These are phyloP conservation scores for Deroptyus accipitrinus DNA, from an alignment of 2,113 vertebrate genomes.

Conservation along the genomic window DNA sequence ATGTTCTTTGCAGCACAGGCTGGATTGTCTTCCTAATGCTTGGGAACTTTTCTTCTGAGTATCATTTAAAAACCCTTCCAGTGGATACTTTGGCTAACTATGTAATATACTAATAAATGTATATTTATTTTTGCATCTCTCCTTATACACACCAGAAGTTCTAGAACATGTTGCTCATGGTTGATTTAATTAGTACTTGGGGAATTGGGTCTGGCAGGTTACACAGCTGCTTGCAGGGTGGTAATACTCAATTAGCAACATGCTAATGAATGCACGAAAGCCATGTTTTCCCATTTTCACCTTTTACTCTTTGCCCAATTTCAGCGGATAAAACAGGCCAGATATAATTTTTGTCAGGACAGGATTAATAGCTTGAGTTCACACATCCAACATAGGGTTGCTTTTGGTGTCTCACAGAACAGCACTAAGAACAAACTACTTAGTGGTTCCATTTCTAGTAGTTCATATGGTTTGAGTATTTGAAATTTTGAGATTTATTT, in stretches of 20 bases:
- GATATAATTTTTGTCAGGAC: neutral
- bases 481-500: neutral
- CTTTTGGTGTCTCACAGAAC: neutral
- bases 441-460: neutral
- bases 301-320: slow-evolving; percentile 40
- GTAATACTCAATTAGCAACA: slow-evolving; percentile 52
- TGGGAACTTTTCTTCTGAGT: neutral
- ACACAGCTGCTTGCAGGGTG: neutral
- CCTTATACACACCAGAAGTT: neutral
- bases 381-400: neutral
- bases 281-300: slow-evolving; percentile 44
- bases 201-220: slow-evolving; percentile 24
- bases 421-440: neutral
- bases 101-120: neutral
- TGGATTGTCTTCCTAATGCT: neutral
- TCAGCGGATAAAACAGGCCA: neutral
- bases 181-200: slow-evolving; percentile 53
- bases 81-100: neutral
- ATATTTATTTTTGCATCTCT: neutral
- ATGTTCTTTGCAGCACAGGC: neutral
- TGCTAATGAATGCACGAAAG: slow-evolving; percentile 31
- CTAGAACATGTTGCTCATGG: neutral
- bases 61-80: neutral
- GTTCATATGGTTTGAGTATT: neutral
- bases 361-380: slow-evolving; percentile 23